Conservation (phyloP, 1,140 invertebrate genomes). For the Trichonephila clavipes region DNA sequence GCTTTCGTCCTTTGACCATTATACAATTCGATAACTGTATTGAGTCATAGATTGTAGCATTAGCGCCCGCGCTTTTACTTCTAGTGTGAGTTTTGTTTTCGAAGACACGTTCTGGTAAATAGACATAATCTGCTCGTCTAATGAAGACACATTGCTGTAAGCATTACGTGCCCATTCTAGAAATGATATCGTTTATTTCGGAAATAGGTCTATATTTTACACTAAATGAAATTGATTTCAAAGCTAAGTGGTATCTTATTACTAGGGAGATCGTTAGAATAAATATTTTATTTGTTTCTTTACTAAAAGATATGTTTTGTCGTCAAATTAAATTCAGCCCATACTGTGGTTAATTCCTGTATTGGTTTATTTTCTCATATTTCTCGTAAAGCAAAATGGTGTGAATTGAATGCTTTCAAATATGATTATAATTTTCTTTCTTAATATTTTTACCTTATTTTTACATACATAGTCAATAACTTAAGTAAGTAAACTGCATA, state of each 20-base stretch:
- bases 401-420: too few species aligned
- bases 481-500: too few species aligned
- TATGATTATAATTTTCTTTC: too few species aligned
- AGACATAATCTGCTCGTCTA: not conserved
- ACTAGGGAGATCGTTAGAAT: not conserved
- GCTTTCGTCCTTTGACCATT: slow-evolving; percentile 8
- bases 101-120: not conserved
- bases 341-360: too few species aligned
- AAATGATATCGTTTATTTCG: slow-evolving; percentile 16
- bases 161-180: not conserved
- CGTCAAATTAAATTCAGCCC: too few species aligned
- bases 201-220: not conserved
- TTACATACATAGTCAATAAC: too few species aligned
- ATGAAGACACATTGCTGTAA: not conserved
- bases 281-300: too few species aligned
- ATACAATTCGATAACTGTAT: not conserved
- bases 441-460: too few species aligned
- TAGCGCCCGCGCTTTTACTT: not conserved
- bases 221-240: not conserved
- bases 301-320: too few species aligned
- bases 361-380: too few species aligned
- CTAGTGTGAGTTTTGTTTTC: not conserved
- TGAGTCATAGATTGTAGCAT: not conserved
- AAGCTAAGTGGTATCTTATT: not conserved
- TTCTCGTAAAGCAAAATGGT: too few species aligned